Percentiles rank a stretch among this genome's conserved stretches.
These are phyloP conservation scores for Tupaia tana DNA, from an alignment of 2,113 vertebrate genomes.

Conservation along the genomic window DNA sequence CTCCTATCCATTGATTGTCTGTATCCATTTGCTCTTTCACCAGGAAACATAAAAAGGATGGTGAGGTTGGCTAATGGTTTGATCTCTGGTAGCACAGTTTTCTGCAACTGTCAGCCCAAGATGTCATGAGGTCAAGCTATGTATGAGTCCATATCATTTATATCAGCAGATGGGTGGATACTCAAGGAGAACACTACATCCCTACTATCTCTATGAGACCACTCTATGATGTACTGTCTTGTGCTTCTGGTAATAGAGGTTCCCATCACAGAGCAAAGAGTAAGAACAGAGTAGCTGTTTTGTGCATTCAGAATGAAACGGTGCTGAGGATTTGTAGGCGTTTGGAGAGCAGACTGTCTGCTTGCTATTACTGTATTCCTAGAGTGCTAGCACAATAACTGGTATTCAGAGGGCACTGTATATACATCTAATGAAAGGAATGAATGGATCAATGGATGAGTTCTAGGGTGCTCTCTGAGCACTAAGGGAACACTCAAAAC, in stretches of 20 bases:
- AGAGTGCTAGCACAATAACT: background rate
- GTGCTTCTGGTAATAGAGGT: background rate
- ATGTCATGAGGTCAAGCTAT: background rate
- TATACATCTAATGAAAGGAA: background rate
- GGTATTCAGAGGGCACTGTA: background rate
- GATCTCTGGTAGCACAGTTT: background rate
- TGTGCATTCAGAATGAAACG: background rate
- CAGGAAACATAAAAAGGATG: background rate
- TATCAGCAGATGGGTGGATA: background rate
- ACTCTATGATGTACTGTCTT: background rate
- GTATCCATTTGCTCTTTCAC: background rate
- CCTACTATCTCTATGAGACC: background rate
- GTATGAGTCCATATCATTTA: background rate
- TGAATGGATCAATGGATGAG: background rate
- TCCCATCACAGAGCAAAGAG: background rate
- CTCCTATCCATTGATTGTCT: background rate
- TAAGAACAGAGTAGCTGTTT: too few species aligned
- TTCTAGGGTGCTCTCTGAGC: background rate
- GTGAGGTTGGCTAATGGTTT: background rate
- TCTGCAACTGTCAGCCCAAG: background rate
- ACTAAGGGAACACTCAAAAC: too few species aligned
- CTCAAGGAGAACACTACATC: background rate
- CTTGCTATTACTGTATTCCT: background rate
- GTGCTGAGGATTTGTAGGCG: background rate
- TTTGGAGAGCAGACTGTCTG: background rate